These are phyloP conservation scores for Babyrousa celebensis DNA, from an alignment of 2,797 vertebrate genomes.

Conservation along the genomic window DNA sequence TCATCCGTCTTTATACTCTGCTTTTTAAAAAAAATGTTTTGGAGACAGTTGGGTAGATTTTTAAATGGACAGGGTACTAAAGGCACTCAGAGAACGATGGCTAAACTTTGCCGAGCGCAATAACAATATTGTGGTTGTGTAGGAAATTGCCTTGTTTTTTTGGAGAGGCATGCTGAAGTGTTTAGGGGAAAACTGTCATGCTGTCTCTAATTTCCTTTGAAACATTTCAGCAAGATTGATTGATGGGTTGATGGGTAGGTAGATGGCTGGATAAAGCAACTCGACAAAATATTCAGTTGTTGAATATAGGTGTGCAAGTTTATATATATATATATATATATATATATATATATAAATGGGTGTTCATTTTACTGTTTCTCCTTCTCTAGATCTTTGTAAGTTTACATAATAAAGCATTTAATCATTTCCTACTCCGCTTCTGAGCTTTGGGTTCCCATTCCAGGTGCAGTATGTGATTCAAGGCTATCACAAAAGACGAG, in stretches of 20 bases:
- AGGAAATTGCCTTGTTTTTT: conserved; percentile 52
- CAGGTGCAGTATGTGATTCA: conserved; percentile 99
- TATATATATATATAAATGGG: too few species aligned
- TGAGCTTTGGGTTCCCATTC: conserved; percentile 80
- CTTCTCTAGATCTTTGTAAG: conserved; percentile 20
- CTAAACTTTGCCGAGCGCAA: background rate
- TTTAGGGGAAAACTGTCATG: conserved; percentile 24
- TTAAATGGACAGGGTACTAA: background rate
- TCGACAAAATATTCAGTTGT: conserved; percentile 41
- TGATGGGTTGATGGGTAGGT: conserved; percentile 32
- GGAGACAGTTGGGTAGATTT: background rate
- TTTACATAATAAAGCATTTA: conserved; percentile 10
- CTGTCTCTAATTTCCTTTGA: conserved; percentile 67
- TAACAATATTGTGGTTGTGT: background rate
- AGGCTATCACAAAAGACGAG: conserved; percentile 99
- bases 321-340: too few species aligned
- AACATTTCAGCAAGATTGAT: conserved; percentile 68
- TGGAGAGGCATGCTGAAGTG: conserved; percentile 2
- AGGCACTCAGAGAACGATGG: background rate
- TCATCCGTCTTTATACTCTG: background rate
- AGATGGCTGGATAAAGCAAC: conserved; percentile 22
- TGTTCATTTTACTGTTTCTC: background rate
- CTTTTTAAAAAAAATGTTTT: conserved; percentile 31
- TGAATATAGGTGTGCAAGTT: background rate
- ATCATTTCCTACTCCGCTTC: background rate